phyloP scores from a whole-genome alignment of 1,140 invertebrate species.

The Leguminivora glycinivorella region DNA sequence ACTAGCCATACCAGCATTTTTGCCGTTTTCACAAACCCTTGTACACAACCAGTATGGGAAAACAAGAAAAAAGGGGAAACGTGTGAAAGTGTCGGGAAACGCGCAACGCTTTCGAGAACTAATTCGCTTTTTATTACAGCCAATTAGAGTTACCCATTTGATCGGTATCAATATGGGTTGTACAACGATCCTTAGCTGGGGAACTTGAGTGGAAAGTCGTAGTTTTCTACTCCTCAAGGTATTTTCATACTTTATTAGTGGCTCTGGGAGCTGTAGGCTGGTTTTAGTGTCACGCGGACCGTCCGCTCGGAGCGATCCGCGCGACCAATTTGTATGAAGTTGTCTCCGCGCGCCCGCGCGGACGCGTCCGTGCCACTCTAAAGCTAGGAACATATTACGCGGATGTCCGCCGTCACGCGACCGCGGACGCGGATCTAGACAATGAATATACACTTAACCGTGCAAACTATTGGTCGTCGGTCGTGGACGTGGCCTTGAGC shows the following conservation, averaged over 20 bases:
- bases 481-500: too few relatives aligned
- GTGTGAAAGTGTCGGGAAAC: conserved; percentile 17
- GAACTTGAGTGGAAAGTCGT: not conserved
- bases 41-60: conserved; percentile 27
- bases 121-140: not conserved
- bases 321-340: too few relatives aligned
- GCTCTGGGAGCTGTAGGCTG: too few relatives aligned
- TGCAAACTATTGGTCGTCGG: too few relatives aligned
- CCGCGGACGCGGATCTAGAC: too few relatives aligned
- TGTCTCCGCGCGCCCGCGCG: too few relatives aligned
- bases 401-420: too few relatives aligned
- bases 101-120: not conserved
- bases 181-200: not conserved
- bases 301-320: too few relatives aligned
- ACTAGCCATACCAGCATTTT: conserved; percentile 35
- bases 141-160: not conserved
- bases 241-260: not conserved
- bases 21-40: conserved; percentile 45
- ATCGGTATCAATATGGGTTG: not conserved
- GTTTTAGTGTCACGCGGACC: too few relatives aligned
- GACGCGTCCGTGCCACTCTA: too few relatives aligned
- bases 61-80: conserved; percentile 18
- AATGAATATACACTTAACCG: too few relatives aligned
- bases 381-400: too few relatives aligned
- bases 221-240: not conserved